These are phyloP conservation scores for Latrodectus hesperus DNA, from an alignment of 2,888 invertebrate genomes.

Conservation along the genomic window DNA sequence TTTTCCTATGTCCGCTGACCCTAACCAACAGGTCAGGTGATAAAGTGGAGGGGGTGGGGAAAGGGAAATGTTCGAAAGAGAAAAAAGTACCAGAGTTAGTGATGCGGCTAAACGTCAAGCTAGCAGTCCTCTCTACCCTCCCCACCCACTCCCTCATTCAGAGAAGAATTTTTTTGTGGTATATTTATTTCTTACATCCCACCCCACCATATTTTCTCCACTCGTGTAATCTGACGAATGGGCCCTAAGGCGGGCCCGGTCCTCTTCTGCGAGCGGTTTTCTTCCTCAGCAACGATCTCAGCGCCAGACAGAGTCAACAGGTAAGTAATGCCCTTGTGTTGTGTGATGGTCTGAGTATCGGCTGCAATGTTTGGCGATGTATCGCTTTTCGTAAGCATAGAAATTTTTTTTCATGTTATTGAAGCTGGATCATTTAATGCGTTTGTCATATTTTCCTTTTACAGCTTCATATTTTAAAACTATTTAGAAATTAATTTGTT, in stretches of 20 bases:
- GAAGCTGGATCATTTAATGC: conserved; percentile 7
- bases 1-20: conserved; percentile 66
- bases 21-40: conserved; percentile 55
- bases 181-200: conserved; percentile 22
- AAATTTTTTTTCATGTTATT: background rate
- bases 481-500: too few relatives aligned
- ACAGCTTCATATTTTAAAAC: too few relatives aligned
- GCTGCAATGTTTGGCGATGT: conserved; percentile 6
- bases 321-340: conserved; percentile 38
- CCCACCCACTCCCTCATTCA: background rate
- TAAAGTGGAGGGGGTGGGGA: conserved; percentile 34
- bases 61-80: conserved; percentile 8
- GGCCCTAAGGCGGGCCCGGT: conserved; percentile 65
- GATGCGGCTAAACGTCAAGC: conserved; percentile 65
- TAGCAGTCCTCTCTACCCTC: conserved; percentile 28
- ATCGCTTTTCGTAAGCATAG: background rate
- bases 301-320: conserved; percentile 7
- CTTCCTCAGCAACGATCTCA: conserved; percentile 25
- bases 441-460: too few relatives aligned
- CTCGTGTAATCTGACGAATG: conserved; percentile 45
- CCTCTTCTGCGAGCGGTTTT: conserved; percentile 44
- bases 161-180: conserved; percentile 21
- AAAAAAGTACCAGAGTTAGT: conserved; percentile 51
- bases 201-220: conserved; percentile 8
- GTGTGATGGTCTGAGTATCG: conserved; percentile 9